A percentile compares a stretch with the other conserved stretches of the same genome.
Conservation (phyloP, 2,113 vertebrate species). For the Variabilichromis moorii region DNA sequence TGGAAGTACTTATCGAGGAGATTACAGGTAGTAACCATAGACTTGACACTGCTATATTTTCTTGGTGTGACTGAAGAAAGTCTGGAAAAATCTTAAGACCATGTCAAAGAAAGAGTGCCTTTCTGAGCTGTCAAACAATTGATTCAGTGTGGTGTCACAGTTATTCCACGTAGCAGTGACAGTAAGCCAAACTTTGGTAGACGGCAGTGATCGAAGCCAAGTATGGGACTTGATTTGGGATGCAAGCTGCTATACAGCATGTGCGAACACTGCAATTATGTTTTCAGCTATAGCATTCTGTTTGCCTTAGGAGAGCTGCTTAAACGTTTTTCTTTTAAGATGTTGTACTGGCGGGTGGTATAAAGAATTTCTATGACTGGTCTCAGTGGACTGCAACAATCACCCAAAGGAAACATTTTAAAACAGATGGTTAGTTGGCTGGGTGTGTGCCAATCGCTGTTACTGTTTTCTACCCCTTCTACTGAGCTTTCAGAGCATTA, state of each 20-base stretch:
- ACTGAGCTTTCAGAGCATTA: not conserved
- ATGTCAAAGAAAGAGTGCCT: not conserved
- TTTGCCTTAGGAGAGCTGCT: not conserved
- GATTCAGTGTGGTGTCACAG: not conserved
- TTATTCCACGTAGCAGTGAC: not conserved
- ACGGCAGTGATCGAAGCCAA: not conserved
- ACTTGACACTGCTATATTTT: not conserved
- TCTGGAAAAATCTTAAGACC: not conserved
- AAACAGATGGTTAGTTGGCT: constrained; percentile 39
- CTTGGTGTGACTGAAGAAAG: not conserved
- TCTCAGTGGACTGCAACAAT: constrained; percentile 31
- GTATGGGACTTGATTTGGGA: not conserved
- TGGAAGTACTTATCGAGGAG: not conserved
- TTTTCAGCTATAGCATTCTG: not conserved
- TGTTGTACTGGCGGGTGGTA: not conserved
- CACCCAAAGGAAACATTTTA: constrained; percentile 33
- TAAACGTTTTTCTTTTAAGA: not conserved
- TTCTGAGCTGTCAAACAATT: not conserved
- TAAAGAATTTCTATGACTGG: constrained; percentile 9
- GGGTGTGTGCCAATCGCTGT: not conserved
- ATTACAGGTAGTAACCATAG: not conserved
- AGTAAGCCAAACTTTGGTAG: not conserved
- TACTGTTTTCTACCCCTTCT: not conserved
- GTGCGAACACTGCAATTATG: not conserved
- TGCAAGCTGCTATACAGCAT: not conserved